Evolutionary conservation across 2,797 vertebrate genomes (phyloP).

Genomic region (Cynodonichthys magdalenae): DNA sequence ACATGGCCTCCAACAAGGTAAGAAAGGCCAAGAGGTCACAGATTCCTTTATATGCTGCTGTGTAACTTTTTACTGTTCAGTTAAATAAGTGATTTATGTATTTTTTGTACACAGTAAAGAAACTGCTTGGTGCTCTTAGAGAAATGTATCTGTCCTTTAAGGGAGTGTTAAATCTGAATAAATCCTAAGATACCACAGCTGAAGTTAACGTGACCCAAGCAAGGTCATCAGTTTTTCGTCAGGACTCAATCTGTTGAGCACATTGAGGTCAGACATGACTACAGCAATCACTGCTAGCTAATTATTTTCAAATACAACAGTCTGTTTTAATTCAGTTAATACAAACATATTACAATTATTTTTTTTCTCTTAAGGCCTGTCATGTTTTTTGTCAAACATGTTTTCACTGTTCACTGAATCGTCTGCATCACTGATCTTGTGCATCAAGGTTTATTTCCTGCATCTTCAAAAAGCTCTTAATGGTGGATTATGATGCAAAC

Average conservation of each 20-base stretch:
- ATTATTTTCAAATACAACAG: background rate
- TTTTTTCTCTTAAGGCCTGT: background rate
- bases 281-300: conserved; percentile 1
- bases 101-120: background rate
- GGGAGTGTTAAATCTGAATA: conserved; percentile 8
- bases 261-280: conserved; percentile 6
- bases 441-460: conserved; percentile 25
- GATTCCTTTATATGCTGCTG: background rate
- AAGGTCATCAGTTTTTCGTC: conserved; percentile 28
- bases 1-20: conserved; percentile 99
- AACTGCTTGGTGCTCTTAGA: conserved; percentile 2
- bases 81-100: background rate
- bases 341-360: background rate
- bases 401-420: conserved; percentile 11
- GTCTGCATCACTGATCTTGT: background rate
- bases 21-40: conserved; percentile 46
- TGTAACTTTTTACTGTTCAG: background rate
- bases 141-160: background rate
- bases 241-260: conserved; percentile 19
- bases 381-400: conserved; percentile 9
- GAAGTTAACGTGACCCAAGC: conserved; percentile 32
- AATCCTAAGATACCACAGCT: conserved; percentile 18
- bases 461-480: conserved; percentile 4
- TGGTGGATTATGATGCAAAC: background rate
- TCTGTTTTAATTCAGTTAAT: background rate